Evolutionary conservation across 2,113 vertebrate genomes (phyloP).

Genomic region (Chaetura pelagica): DNA sequence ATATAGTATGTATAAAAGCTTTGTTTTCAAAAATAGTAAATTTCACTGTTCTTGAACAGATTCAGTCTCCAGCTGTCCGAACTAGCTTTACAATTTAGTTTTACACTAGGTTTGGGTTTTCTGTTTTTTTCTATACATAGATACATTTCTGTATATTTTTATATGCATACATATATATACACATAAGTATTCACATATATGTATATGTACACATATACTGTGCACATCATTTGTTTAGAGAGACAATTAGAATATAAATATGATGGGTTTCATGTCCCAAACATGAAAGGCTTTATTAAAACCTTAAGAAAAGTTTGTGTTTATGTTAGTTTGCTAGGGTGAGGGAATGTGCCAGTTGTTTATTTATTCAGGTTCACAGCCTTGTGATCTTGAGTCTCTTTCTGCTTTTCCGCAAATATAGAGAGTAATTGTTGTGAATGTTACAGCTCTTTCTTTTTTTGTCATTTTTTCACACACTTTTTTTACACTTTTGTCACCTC

Average conservation of each 20-base stretch:
- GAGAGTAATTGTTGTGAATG: conserved; percentile 34
- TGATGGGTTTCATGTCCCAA: background rate
- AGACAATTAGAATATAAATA: background rate
- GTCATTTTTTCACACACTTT: conserved; percentile 14
- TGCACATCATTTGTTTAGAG: background rate
- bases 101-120: background rate
- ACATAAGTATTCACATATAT: background rate
- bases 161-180: background rate
- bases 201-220: background rate
- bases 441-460: conserved; percentile 14
- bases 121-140: background rate
- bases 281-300: background rate
- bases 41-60: background rate
- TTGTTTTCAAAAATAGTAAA: background rate
- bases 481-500: conserved; percentile 37
- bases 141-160: background rate
- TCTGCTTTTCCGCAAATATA: conserved; percentile 24
- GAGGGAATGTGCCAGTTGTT: conserved; percentile 22
- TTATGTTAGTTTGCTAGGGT: background rate
- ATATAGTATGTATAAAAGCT: background rate
- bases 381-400: conserved; percentile 30
- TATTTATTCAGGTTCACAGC: conserved; percentile 27
- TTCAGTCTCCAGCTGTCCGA: background rate
- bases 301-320: background rate
- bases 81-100: background rate